Percentiles rank a stretch among this genome's conserved stretches.
phyloP scores from a whole-genome alignment of 1,140 invertebrate species.

The Himalopsyche phryganea region DNA sequence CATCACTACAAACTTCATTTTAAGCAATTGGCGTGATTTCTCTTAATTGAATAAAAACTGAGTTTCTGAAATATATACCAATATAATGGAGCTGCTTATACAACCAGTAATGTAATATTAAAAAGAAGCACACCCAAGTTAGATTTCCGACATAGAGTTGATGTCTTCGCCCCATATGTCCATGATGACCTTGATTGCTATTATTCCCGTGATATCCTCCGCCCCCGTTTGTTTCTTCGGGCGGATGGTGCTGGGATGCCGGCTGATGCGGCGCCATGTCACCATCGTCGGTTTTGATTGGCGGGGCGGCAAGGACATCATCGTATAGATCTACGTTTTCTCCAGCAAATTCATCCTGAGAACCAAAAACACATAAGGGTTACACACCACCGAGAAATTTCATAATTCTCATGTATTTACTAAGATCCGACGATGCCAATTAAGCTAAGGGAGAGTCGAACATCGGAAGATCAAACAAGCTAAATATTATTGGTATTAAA shows the following conservation, averaged over 20 bases:
- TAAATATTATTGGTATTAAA: background rate
- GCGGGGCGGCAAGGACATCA: constrained; percentile 85
- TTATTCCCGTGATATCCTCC: constrained; percentile 68
- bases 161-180: constrained; percentile 67
- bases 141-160: constrained; percentile 95
- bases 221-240: constrained; percentile 68
- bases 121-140: constrained; percentile 74
- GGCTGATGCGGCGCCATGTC: constrained; percentile 49
- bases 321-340: constrained; percentile 94
- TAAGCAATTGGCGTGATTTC: too few species aligned
- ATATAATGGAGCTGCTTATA: too few species aligned
- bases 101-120: too few species aligned
- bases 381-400: too few species aligned
- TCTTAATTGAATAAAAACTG: too few species aligned
- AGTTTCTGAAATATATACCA: too few species aligned
- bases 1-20: too few species aligned
- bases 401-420: too few species aligned
- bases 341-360: constrained; percentile 77
- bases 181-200: constrained; percentile 58
- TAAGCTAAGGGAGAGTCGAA: background rate
- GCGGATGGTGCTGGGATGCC: constrained; percentile 47
- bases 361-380: constrained; percentile 22
- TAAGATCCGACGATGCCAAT: too few species aligned
- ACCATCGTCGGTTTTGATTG: constrained; percentile 50
- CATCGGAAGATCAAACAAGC: background rate